These are phyloP conservation scores for Palloptera scutellata DNA, from an alignment of 2,888 invertebrate genomes.

Conservation along the genomic window DNA sequence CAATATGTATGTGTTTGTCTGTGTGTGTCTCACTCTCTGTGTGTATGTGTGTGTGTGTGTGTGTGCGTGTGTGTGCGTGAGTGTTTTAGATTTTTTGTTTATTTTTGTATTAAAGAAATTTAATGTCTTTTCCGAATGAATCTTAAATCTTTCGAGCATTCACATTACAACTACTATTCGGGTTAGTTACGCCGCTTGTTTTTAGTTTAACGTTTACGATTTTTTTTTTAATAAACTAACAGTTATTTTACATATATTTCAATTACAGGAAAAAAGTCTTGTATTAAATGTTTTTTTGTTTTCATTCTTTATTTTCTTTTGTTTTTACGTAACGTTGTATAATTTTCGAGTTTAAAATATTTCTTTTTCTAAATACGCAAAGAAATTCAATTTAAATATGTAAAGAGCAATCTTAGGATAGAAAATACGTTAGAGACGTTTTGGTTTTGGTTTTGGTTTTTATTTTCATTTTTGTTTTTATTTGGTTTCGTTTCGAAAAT, in stretches of 20 bases:
- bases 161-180: no score
- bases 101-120: no score
- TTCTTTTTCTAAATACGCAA: slow-evolving; percentile 28
- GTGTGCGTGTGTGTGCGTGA: no score
- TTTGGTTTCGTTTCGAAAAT: slow-evolving; percentile 11
- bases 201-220: slow-evolving; percentile 3
- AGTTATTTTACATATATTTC: not conserved
- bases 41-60: no score
- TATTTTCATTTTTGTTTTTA: not conserved
- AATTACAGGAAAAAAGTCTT: slow-evolving; percentile 16
- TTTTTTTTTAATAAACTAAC: slow-evolving; percentile 4
- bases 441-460: no score
- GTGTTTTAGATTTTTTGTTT: no score
- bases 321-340: slow-evolving; percentile 27
- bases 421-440: slow-evolving; percentile 11
- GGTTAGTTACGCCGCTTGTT: not conserved
- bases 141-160: no score
- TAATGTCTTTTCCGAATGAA: no score
- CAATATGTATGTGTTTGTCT: no score
- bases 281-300: slow-evolving; percentile 6
- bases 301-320: no score
- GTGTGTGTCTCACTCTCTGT: no score
- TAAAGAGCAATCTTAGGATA: slow-evolving; percentile 20
- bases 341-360: slow-evolving; percentile 34
- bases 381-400: slow-evolving; percentile 27